A percentile compares a stretch with the other conserved stretches of the same genome.
Conservation (phyloP, 2,113 vertebrate genomes). For the Cheilinus undulatus region DNA sequence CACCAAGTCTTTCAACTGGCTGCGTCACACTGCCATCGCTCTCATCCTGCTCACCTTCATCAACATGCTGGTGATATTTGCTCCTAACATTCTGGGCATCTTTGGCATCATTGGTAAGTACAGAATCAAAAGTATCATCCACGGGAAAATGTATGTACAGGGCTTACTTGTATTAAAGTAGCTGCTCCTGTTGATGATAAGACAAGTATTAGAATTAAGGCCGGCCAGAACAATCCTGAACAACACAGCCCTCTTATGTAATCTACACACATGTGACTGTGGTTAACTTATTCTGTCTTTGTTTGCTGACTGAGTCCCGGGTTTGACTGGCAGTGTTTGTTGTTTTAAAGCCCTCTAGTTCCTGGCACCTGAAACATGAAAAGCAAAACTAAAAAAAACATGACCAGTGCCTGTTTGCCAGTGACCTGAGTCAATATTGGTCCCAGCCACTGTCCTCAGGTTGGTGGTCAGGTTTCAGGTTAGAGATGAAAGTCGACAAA, state of each 20-base stretch:
- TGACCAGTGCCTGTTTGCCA: conserved; percentile 51
- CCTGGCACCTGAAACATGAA: background rate
- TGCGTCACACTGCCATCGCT: conserved; percentile 89
- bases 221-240: background rate
- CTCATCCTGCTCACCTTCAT: conserved; percentile 88
- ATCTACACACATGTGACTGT: background rate
- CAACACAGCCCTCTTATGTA: background rate
- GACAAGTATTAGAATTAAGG: too few relatives aligned
- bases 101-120: conserved; percentile 95
- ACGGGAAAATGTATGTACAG: background rate
- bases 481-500: conserved; percentile 48
- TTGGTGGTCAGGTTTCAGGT: conserved; percentile 36
- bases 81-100: conserved; percentile 96
- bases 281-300: conserved; percentile 39
- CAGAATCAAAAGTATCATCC: background rate
- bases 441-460: conserved; percentile 37
- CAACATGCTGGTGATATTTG: conserved; percentile 97
- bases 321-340: conserved; percentile 13
- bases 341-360: background rate
- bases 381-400: conserved; percentile 29
- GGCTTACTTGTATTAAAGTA: background rate
- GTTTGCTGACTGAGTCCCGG: conserved; percentile 5
- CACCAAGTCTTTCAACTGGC: conserved; percentile 93
- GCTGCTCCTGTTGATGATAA: background rate
- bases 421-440: conserved; percentile 73